Evolutionary conservation across 1,140 invertebrate genomes (phyloP), one percentile per base, ranked within the genome.

Genomic region (Rhizoglyphus robini): DNA sequence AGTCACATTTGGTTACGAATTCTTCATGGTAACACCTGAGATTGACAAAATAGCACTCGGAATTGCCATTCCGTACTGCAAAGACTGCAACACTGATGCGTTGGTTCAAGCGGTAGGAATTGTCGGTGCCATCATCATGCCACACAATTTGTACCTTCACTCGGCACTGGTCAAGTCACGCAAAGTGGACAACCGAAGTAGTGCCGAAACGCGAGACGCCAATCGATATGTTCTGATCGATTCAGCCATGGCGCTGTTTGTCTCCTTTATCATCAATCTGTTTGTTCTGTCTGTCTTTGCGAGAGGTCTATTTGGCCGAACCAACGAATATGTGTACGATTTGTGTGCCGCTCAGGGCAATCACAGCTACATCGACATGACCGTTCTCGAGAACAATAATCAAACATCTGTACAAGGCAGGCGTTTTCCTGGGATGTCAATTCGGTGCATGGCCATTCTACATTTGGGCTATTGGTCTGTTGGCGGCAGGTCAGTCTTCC

Each of bases 141-240:
- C 91, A 1, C 91, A 95, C 73, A 96, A 95, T 79, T 81, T 95
- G n/a, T 95, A 93, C 74, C 80, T 95, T 5, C 90, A 95, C 75
- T 92, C 88, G 57, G 89, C 90, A 58, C 77, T 95, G 57, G 90
- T 94, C n/a, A 92, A 92, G 41, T 90, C 88, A 5, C 79, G 89
- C 68, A 83, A 87, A 65, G 79, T 94, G 25, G 86, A 94, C 75
- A 79, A 89, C 63, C 81, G 77, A 30, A 83, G 87, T 69, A 81
- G 83, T 27, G 77, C 77, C 31, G 84, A 87, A 75, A 81, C 90
- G 0, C 80, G 76, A 68, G 90, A 93, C 75, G 90, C 90, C 1
- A 94, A 91, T 76, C 83, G 83, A 72, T 94, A 94, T 78, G 93
- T 86, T 74, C 89, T 91, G 68, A 83, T 92, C 67, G 90, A 95